Base-by-base conservation (phyloP, 2,888 invertebrate genomes). In the Alentia gelatinosa region DNA sequence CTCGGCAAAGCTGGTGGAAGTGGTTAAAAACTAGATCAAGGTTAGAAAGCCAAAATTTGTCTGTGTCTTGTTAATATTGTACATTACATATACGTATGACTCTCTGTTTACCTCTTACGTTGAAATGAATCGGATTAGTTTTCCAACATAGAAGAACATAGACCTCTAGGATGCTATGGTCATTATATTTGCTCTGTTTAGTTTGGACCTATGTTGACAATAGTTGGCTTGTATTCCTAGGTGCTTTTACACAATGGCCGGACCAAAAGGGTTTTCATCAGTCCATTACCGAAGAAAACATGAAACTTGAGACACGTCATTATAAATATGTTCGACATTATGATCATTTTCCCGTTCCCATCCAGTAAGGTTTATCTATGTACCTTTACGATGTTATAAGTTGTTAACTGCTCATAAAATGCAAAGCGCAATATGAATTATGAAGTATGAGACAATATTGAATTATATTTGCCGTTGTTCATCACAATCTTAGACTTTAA, bases 21-120 rank as follows among this genome's bases (percentile, higher is more conserved):
- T 86, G 86, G 86, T 86, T 86, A 86, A 86, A 86, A 86, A 86
- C 47, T 86, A 86, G 86, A 86, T 86, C 86, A 86, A 86, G 86
- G 86, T 86, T 50, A 86, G 86, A 86, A 33, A 37, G 39, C 79
- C 79, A 79, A n/a, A n/a, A n/a, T 26, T 68, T 79, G 79, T 79
- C 79, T 79, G 79, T 79, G 79, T 79, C 12, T 79, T 79, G 79
- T 79, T 79, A 35, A 79, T 79, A 79, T 79, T 74, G 39, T 79
- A 35, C n/a, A 15, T 19, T 79, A 79, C n/a, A 23, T 68, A 26
- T 30, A 30, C 15, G 33, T 30, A 68, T 68, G 30, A 56, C 56
- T n/a, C 56, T 56, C 56, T 56, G 56, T n/a, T n/a, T 56, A 56
- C 19, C n/a, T n/a, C n/a, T 56, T 56, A n/a, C 56, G 23, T 56